A percentile compares a stretch with the other conserved stretches of the same genome.
phyloP scores from a whole-genome alignment of 2,113 vertebrate genomes.

The Setophaga kirtlandii region DNA sequence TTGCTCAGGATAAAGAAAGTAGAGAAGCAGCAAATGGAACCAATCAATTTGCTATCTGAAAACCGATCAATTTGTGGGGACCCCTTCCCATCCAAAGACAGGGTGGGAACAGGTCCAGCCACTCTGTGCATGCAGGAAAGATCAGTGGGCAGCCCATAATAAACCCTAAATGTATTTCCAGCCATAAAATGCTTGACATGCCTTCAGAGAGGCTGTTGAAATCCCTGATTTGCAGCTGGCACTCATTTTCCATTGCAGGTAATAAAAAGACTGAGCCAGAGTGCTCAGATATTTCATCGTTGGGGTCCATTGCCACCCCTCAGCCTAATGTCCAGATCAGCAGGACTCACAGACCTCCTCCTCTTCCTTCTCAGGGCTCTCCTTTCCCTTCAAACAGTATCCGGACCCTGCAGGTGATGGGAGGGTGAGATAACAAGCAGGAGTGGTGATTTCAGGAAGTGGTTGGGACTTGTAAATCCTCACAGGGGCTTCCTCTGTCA shows the following conservation, averaged over 20 bases:
- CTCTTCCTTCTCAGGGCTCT: slow-evolving; percentile 42
- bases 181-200: slow-evolving; percentile 63
- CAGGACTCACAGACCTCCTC: background rate
- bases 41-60: slow-evolving; percentile 41
- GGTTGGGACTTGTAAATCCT: slow-evolving; percentile 68
- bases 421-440: slow-evolving; percentile 24
- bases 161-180: slow-evolving; percentile 61
- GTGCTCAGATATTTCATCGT: background rate
- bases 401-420: slow-evolving; percentile 17
- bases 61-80: slow-evolving; percentile 19
- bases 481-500: slow-evolving; percentile 68
- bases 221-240: slow-evolving; percentile 68
- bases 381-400: slow-evolving; percentile 53
- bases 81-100: background rate
- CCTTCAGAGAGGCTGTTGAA: slow-evolving; percentile 64
- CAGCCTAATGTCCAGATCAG: background rate
- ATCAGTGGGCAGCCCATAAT: slow-evolving; percentile 51
- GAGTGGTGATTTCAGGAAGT: slow-evolving; percentile 55
- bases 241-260: slow-evolving; percentile 65
- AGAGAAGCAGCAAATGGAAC: slow-evolving; percentile 58
- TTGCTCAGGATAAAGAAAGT: background rate
- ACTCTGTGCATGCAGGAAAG: background rate
- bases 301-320: background rate
- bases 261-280: slow-evolving; percentile 56
- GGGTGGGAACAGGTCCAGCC: background rate